Conservation (phyloP, 1,140 invertebrate species). For the Radopholus similis region DNA sequence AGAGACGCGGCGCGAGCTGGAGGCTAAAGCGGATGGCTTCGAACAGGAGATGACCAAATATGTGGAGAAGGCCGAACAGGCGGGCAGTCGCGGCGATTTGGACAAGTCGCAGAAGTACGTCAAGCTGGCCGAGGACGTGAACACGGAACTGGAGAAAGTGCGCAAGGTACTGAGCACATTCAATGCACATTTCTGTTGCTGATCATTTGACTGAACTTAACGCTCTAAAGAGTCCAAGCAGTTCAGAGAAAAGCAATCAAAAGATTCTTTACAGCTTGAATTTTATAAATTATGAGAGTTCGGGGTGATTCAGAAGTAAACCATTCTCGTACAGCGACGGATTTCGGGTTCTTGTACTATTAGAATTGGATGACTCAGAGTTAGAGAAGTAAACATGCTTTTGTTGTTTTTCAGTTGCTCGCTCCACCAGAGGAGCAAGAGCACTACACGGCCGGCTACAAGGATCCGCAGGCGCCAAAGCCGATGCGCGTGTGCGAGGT, state of each 20-base stretch:
- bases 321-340: no score
- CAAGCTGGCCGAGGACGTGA: constrained; percentile 30
- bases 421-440: constrained; percentile 1
- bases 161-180: constrained; percentile 11
- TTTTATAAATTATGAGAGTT: no score
- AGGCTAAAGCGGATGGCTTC: constrained; percentile 24
- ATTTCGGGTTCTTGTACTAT: no score
- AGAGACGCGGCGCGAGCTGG: constrained; percentile 15
- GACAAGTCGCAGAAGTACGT: constrained; percentile 35
- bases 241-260: background rate
- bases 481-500: constrained; percentile 95
- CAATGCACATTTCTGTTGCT: no score
- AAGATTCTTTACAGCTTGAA: background rate
- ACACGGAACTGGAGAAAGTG: constrained; percentile 21
- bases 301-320: no score
- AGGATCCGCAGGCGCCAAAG: constrained; percentile 29
- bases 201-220: background rate
- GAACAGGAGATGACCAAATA: constrained; percentile 26
- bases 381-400: no score
- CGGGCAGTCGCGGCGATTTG: constrained; percentile 24
- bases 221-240: background rate
- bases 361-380: no score
- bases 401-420: constrained; percentile 17
- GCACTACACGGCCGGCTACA: constrained; percentile 11
- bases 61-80: constrained; percentile 25